phyloP scores from a whole-genome alignment of 1,140 invertebrate species.

The Druon quercuslanigerum region DNA sequence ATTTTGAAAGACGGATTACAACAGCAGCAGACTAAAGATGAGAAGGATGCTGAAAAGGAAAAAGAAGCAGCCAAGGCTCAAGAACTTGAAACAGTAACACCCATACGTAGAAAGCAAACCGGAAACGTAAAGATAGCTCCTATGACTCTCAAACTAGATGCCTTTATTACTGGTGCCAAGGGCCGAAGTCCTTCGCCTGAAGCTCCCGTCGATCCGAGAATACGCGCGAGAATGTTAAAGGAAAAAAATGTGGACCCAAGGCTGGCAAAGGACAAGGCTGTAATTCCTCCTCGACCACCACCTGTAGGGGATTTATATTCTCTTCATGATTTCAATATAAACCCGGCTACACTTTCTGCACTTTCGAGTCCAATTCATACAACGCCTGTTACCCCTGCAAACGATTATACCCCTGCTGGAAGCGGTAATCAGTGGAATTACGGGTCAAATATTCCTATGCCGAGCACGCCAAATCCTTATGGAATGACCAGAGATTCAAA shows the following conservation, averaged over 20 bases:
- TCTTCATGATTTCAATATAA: conserved; percentile 13
- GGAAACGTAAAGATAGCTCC: conserved; percentile 20
- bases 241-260: conserved; percentile 7
- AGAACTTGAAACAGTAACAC: conserved; percentile 13
- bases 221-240: background rate
- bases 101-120: conserved; percentile 10
- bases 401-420: background rate
- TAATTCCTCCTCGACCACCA: background rate
- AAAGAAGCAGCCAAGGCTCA: background rate
- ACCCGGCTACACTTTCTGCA: background rate
- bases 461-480: background rate
- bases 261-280: background rate
- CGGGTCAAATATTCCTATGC: background rate
- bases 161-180: conserved; percentile 10
- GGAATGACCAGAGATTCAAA: conserved; percentile 2
- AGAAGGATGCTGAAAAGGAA: conserved; percentile 35
- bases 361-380: background rate
- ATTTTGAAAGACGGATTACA: conserved; percentile 3
- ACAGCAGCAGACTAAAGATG: background rate
- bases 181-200: background rate
- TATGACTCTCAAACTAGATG: conserved; percentile 11
- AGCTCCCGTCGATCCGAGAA: conserved; percentile 6
- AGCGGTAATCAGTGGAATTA: conserved; percentile 4
- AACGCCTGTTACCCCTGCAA: background rate
- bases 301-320: background rate